A percentile compares a stretch with the other conserved stretches of the same genome.
These are phyloP conservation scores for Ornithoptera priamus DNA, from an alignment of 2,888 invertebrate species.

Conservation along the genomic window DNA sequence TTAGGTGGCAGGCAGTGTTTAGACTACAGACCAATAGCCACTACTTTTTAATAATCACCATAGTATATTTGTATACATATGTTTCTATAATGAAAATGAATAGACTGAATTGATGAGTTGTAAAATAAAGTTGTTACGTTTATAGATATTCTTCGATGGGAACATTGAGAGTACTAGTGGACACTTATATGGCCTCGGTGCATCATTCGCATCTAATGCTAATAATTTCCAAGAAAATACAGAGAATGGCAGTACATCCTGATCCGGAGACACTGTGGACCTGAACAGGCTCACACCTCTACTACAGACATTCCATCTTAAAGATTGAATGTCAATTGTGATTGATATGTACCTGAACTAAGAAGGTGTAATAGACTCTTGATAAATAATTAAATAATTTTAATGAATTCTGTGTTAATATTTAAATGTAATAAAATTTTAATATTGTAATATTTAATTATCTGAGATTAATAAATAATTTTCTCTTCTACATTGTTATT, in stretches of 20 bases:
- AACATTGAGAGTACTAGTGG: conserved; percentile 99
- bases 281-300: conserved; percentile 37
- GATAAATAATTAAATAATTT: conserved; percentile 5
- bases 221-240: conserved; percentile 84
- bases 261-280: conserved; percentile 42
- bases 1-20: too few species aligned
- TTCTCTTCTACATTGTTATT: not conserved
- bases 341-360: conserved; percentile 25
- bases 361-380: conserved; percentile 7
- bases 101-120: not conserved
- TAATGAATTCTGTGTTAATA: conserved; percentile 8
- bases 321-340: conserved; percentile 38
- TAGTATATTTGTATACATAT: too few species aligned
- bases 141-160: conserved; percentile 98
- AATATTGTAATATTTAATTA: conserved; percentile 11
- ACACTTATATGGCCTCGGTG: conserved; percentile 96
- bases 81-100: not conserved
- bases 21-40: too few species aligned
- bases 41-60: too few species aligned
- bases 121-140: conserved; percentile 1
- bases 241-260: conserved; percentile 82
- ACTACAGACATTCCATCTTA: conserved; percentile 39
- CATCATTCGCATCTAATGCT: conserved; percentile 89
- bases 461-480: conserved; percentile 15
- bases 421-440: not conserved